phyloP scores from a whole-genome alignment of 2,113 vertebrate genomes.

The Plecotus auritus region DNA sequence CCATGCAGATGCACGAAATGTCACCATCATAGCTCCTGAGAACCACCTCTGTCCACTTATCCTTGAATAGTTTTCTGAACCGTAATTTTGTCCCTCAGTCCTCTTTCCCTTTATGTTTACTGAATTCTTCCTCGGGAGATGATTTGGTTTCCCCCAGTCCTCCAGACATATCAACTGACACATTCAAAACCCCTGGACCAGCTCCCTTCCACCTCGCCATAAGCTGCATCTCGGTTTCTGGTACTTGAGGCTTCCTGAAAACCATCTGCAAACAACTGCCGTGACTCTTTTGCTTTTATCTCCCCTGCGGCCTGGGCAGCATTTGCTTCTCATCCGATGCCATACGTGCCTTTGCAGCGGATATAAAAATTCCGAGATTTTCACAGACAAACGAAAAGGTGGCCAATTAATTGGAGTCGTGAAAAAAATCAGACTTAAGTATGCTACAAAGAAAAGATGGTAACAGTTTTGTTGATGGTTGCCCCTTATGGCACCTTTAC shows the following conservation, averaged over 20 bases:
- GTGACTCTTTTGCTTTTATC: neutral
- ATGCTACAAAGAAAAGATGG: neutral
- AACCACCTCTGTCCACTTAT: too few relatives aligned
- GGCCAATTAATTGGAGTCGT: neutral
- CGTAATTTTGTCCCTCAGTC: neutral
- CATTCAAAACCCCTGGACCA: neutral
- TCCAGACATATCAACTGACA: neutral
- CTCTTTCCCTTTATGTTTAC: neutral
- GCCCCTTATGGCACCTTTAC: neutral
- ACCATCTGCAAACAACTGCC: neutral
- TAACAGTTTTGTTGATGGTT: neutral
- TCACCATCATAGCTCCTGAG: fast-evolving
- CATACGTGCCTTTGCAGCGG: neutral
- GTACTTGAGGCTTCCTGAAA: neutral
- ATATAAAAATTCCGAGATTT: neutral
- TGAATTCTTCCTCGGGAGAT: neutral
- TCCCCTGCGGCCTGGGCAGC: neutral
- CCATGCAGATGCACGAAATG: too few relatives aligned
- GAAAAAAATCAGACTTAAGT: neutral
- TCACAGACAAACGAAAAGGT: neutral
- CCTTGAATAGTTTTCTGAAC: neutral
- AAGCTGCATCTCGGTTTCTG: neutral
- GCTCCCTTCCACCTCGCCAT: neutral
- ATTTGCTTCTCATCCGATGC: neutral
- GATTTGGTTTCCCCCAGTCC: neutral